Evolutionary conservation across 2,888 invertebrate species (phyloP).

Genomic region (Bruchidius siliquastri): DNA sequence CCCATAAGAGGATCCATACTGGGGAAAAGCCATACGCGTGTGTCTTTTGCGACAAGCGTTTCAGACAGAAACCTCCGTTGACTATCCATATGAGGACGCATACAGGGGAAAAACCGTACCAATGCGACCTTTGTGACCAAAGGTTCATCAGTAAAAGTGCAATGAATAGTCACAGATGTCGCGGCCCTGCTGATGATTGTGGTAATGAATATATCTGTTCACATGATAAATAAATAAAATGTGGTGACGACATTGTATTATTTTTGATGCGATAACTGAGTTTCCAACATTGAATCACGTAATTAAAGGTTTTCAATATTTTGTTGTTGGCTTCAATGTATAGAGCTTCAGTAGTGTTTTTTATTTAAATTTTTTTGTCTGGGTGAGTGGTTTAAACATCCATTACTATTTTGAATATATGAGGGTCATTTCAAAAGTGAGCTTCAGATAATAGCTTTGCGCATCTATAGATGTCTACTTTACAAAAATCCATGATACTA

Average conservation of each 20-base stretch:
- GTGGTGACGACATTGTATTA: neutral
- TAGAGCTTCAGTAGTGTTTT: too few species aligned
- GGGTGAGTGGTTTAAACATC: too few species aligned
- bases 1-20: slow-evolving; percentile 21
- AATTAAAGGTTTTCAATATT: too few species aligned
- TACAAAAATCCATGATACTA: too few species aligned
- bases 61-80: slow-evolving; percentile 2
- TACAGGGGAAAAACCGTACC: slow-evolving; percentile 20
- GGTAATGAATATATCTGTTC: neutral
- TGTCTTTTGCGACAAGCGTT: neutral
- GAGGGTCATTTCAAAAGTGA: too few species aligned
- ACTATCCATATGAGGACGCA: slow-evolving; percentile 29
- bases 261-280: too few species aligned
- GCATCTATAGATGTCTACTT: too few species aligned
- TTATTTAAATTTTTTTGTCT: too few species aligned
- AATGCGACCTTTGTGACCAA: slow-evolving; percentile 16
- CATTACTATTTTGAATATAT: too few species aligned
- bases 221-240: neutral
- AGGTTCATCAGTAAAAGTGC: slow-evolving; percentile 6
- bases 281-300: too few species aligned
- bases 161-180: neutral
- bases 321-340: too few species aligned
- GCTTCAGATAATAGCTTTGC: too few species aligned
- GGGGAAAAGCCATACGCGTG: slow-evolving; percentile 31
- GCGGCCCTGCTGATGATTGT: neutral